phyloP scores from a whole-genome alignment of 2,113 vertebrate species.

The Garra rufa region DNA sequence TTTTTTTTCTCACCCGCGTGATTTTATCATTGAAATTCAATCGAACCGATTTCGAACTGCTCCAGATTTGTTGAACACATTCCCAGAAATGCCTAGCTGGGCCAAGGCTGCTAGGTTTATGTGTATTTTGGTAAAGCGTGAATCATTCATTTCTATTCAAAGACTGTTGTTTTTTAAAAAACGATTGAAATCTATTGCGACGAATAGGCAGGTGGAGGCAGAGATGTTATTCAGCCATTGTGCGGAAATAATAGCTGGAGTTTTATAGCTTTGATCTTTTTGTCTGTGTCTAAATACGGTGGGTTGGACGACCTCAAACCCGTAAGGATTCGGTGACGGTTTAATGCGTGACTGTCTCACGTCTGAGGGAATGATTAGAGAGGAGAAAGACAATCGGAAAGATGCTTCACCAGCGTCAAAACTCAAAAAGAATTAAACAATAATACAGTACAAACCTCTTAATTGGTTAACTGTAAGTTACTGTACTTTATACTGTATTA shows the following conservation, averaged over 20 bases:
- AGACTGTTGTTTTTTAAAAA: slow-evolving; percentile 12
- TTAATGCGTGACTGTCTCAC: slow-evolving; percentile 15
- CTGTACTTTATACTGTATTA: too few relatives aligned
- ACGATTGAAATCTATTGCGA: background rate
- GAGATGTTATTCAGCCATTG: background rate
- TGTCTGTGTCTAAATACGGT: background rate
- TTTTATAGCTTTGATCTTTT: background rate
- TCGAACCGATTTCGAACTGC: background rate
- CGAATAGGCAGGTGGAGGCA: background rate
- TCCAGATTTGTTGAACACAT: background rate
- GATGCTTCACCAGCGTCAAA: background rate
- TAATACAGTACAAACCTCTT: background rate
- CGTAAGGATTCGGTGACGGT: background rate
- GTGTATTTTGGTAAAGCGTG: background rate
- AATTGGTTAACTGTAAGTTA: background rate
- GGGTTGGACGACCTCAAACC: background rate
- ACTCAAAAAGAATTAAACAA: background rate
- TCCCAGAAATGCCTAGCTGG: slow-evolving; percentile 18
- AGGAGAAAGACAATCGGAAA: slow-evolving; percentile 1
- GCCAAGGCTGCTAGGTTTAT: slow-evolving; percentile 20
- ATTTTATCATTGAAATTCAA: slow-evolving; percentile 6
- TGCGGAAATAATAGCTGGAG: slow-evolving; percentile 13
- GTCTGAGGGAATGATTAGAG: background rate
- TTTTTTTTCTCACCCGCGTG: background rate
- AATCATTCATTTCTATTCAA: slow-evolving; percentile 24